A percentile compares a stretch with the other conserved stretches of the same genome.
These are phyloP conservation scores for Chlorocebus sabaeus DNA, from an alignment of 2,113 vertebrate genomes.

Conservation along the genomic window DNA sequence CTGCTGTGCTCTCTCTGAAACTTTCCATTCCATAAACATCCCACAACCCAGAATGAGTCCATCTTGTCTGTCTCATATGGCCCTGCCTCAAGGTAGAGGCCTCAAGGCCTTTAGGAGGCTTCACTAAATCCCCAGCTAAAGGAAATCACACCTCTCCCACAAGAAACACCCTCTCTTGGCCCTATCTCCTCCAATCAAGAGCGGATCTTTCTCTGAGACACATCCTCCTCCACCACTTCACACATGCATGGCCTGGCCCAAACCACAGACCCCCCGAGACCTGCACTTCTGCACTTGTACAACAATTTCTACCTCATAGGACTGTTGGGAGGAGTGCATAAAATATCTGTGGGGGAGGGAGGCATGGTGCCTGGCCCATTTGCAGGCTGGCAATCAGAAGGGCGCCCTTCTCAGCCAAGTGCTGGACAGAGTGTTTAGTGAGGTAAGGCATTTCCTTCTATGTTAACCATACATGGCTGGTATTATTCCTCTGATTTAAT, in stretches of 20 bases:
- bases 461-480: background rate
- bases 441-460: background rate
- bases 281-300: background rate
- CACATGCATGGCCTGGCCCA: background rate
- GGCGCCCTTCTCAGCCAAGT: background rate
- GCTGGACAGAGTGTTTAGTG: rapidly evolving
- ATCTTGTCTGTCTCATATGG: rapidly evolving
- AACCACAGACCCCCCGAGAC: background rate
- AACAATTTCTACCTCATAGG: background rate
- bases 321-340: background rate
- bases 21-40: background rate
- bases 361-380: rapidly evolving
- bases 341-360: too few species aligned
- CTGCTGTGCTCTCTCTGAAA: background rate
- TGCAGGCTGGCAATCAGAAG: background rate
- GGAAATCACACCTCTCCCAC: background rate
- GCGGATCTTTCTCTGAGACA: background rate
- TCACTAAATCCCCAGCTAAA: background rate
- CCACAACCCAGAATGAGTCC: background rate
- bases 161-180: rapidly evolving
- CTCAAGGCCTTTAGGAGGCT: background rate
- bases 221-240: background rate
- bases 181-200: background rate
- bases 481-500: background rate
- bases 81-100: background rate